Evolutionary conservation across 2,888 invertebrate species (phyloP).

Genomic region (Phortica magna): DNA sequence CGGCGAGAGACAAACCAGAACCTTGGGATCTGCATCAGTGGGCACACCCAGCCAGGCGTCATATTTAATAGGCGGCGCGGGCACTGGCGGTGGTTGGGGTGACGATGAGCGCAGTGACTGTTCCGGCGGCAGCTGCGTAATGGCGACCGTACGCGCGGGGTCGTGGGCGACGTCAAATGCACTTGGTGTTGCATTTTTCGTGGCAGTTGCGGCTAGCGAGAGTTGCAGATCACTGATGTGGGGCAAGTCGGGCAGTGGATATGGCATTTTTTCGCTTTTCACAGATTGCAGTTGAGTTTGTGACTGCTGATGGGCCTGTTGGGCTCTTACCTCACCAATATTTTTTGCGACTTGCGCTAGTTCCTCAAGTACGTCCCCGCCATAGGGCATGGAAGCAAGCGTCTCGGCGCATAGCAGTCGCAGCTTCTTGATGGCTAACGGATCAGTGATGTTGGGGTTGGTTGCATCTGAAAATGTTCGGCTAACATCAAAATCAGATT

Average conservation of each 20-base stretch:
- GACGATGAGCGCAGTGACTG: constrained; percentile 26
- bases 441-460: constrained; percentile 41
- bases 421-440: constrained; percentile 79
- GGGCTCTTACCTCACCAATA: constrained; percentile 64
- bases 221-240: constrained; percentile 78
- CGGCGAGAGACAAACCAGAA: constrained; percentile 85
- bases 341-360: constrained; percentile 82
- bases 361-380: constrained; percentile 84
- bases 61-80: constrained; percentile 49
- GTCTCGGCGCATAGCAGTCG: constrained; percentile 83
- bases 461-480: constrained; percentile 57
- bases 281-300: constrained; percentile 23
- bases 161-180: neutral
- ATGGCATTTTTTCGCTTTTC: constrained; percentile 76
- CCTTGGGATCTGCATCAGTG: constrained; percentile 81
- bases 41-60: constrained; percentile 82
- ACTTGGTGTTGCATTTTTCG: neutral
- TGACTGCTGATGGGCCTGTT: constrained; percentile 35
- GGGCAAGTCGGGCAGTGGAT: constrained; percentile 79
- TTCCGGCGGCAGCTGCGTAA: constrained; percentile 27
- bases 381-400: constrained; percentile 84
- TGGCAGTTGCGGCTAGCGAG: constrained; percentile 45
- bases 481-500: constrained; percentile 49
- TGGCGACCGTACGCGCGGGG: constrained; percentile 42
- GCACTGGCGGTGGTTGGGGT: constrained; percentile 53